Evolutionary conservation across 2,888 invertebrate species (phyloP), one percentile per base, ranked within the genome.

Genomic region (Dicyrtomina minuta): DNA sequence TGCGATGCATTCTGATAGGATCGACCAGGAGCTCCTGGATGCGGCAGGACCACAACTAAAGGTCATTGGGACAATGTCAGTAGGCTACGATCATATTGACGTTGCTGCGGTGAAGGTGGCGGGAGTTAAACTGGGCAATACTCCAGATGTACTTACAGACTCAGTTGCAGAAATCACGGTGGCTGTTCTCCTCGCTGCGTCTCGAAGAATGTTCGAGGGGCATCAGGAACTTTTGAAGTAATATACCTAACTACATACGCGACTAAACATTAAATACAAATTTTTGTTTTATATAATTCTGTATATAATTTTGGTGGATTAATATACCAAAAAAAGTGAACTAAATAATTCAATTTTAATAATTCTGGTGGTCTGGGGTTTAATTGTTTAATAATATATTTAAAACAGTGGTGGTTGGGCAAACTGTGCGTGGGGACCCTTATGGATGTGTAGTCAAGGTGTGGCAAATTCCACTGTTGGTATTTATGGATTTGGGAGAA

Each of bases 391-490:
- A n/a, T n/a, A n/a, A n/a, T n/a, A n/a, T n/a, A n/a, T n/a, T n/a
- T n/a, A n/a, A n/a, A n/a, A n/a, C n/a, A n/a, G n/a, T 72, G 94
- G 93, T 0, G 89, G 89, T 58, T 96, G 96, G 96, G 88, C 87
- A 51, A 76, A 77, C 39, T 75, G 82, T 27, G 87, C 92, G 0
- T 96, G 95, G 95, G 87, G 91, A 0, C 95, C 95, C 0, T 85
- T 89, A 70, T 95, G 92, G 90, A 89, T 96, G 89, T 92, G 92
- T 74, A n/a, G n/a, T n/a, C n/a, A n/a, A n/a, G n/a, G n/a, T n/a
- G n/a, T n/a, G n/a, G n/a, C n/a, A n/a, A n/a, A n/a, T n/a, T 87
- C 92, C 3, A 91, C 90, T 0, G 89, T 96, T 0, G 94, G 95
- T 10, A 88, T 93, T 56, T 89, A 89, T 3, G 94, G 94, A 43